Conservation (phyloP, 2,797 vertebrate species). For the Erethizon dorsatum region DNA sequence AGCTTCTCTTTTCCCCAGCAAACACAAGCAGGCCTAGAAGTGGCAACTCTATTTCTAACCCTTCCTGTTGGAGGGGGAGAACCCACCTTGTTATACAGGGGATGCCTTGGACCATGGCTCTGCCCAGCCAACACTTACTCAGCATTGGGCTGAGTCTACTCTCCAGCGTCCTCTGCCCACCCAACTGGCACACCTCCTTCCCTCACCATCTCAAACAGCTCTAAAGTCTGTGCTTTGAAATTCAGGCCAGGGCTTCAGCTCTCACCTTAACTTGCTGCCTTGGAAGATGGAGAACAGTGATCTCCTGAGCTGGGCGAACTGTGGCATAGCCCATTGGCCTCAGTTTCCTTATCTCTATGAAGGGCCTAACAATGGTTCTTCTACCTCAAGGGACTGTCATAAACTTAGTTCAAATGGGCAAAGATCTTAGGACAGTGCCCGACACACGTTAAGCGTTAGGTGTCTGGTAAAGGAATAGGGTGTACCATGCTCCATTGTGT, state of each 20-base stretch:
- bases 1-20: background rate
- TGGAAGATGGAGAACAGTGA: background rate
- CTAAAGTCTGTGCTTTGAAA: background rate
- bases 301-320: background rate
- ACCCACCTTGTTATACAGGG: background rate
- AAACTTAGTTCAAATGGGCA: background rate
- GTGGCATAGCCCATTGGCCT: fast-evolving
- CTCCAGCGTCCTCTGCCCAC: background rate
- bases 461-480: background rate
- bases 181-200: background rate
- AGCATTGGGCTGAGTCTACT: background rate
- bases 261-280: background rate
- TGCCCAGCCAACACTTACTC: background rate
- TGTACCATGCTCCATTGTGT: too few relatives aligned
- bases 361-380: background rate
- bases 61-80: background rate
- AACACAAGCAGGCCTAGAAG: background rate
- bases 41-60: background rate
- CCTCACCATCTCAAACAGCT: background rate
- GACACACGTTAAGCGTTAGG: background rate
- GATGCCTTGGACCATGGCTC: background rate
- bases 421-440: background rate
- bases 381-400: background rate
- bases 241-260: background rate
- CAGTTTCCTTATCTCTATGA: background rate